Conservation (phyloP, 1,140 invertebrate species). For the Tribolium castaneum region DNA sequence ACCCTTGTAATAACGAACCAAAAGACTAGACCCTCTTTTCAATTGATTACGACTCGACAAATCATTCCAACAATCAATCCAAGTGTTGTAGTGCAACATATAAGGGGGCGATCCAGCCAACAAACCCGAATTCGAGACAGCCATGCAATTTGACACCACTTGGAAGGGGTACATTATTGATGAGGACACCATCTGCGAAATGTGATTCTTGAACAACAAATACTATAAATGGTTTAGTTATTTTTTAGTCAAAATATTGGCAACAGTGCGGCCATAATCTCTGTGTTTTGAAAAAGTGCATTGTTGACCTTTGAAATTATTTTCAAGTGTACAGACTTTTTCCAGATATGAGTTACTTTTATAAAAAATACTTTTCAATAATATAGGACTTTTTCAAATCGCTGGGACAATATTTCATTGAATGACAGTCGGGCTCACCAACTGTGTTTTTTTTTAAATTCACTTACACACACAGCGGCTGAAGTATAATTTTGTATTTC, state of each 20-base stretch:
- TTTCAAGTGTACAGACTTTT: no score
- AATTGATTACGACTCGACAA: constrained; percentile 78
- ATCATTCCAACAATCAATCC: constrained; percentile 84
- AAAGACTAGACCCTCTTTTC: constrained; percentile 84
- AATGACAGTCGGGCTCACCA: no score
- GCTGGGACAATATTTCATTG: no score
- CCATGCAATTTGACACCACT: constrained; percentile 89
- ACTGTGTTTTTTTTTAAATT: not conserved
- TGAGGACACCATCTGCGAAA: constrained; percentile 77
- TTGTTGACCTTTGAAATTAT: no score
- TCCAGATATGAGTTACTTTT: no score
- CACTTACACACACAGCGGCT: constrained; percentile 69
- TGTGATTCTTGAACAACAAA: constrained; percentile 46
- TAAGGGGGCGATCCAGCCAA: constrained; percentile 79
- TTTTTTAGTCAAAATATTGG: no score
- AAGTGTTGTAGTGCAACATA: constrained; percentile 83
- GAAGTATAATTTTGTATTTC: constrained; percentile 74
- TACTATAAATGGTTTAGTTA: constrained; percentile 15
- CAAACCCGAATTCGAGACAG: constrained; percentile 81
- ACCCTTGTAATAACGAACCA: constrained; percentile 84
- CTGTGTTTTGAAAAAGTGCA: no score
- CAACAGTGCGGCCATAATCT: not conserved
- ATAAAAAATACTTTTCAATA: no score
- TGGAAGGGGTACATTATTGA: constrained; percentile 87
- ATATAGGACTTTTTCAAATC: no score